Percentiles rank a stretch among this genome's conserved stretches.
Conservation (phyloP, 1,140 invertebrate genomes). For the Muscidifurax raptorellus region DNA sequence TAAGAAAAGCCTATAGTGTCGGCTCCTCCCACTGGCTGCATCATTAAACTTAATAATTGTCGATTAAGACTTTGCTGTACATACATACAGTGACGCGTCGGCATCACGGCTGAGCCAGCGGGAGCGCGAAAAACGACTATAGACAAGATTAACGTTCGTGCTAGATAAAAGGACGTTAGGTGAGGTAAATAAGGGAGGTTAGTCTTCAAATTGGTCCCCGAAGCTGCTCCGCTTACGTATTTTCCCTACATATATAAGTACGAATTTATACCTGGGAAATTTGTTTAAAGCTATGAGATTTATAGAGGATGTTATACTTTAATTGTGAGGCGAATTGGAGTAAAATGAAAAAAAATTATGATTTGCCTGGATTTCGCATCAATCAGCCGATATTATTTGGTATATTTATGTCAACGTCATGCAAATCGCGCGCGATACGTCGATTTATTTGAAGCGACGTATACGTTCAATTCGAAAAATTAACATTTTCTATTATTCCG, state of each 20-base stretch:
- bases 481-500: too few relatives aligned
- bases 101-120: background rate
- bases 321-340: too few relatives aligned
- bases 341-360: too few relatives aligned
- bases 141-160: background rate
- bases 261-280: background rate
- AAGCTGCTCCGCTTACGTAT: background rate
- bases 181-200: background rate
- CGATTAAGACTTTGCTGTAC: background rate
- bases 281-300: background rate
- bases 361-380: too few relatives aligned
- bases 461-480: too few relatives aligned
- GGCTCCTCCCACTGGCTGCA: background rate
- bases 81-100: background rate
- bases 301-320: background rate
- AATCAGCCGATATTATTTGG: too few relatives aligned
- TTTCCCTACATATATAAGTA: background rate
- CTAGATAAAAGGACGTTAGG: background rate
- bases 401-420: too few relatives aligned
- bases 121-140: constrained; percentile 21
- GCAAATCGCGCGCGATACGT: too few relatives aligned
- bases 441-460: too few relatives aligned
- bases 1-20: background rate
- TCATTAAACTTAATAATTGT: constrained; percentile 20
- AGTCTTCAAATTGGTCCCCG: background rate